Evolutionary conservation across 2,888 invertebrate species (phyloP), one percentile per base, ranked within the genome.

Genomic region (Ormyrus labotus): DNA sequence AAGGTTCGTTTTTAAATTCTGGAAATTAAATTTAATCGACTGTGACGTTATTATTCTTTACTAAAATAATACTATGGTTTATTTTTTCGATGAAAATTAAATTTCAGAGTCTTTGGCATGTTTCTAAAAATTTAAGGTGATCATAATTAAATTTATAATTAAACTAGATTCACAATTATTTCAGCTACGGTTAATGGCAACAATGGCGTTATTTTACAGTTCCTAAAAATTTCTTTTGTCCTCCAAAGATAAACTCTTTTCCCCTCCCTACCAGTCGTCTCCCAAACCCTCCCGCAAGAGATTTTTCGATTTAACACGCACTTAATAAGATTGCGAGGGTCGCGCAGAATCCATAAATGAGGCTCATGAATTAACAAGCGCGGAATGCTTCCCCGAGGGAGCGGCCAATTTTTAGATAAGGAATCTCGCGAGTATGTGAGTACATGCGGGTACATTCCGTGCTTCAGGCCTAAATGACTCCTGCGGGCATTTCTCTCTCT

Each of bases 391-490:
- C 58, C 58, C 13, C 47, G 11, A 11, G 69, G 76, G 63, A 63
- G 11, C 2, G 13, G 67, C 68, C 19, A 57, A 79, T 79, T 68
- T 68, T 50, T 73, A 51, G 73, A 79, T 61, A 73, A 73, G 68
- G 47, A 72, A 65, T 65, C 51, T 8, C 7, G 48, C 45, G 48
- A n/a, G 53, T 67, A 53, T 34, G 67, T 13, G 19, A 9, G 2
- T 51, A 7, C 34, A 55, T 50, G 50, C 48, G 63, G 50, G 63
- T 7, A 11, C n/a, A 71, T 79, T 69, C 51, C 34, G 9, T 47
- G 53, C 11, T 2, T 19, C 19, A 45, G 63, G 61, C 53, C 51
- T 73, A 63, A 80, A 77, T 77, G 68, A 77, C 72, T 81, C 72
- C 69, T 75, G 58, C 72, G 61, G 63, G 63, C 65, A 67, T 63